Conservation (phyloP, 2,113 vertebrate genomes). For the Pangasianodon hypophthalmus region DNA sequence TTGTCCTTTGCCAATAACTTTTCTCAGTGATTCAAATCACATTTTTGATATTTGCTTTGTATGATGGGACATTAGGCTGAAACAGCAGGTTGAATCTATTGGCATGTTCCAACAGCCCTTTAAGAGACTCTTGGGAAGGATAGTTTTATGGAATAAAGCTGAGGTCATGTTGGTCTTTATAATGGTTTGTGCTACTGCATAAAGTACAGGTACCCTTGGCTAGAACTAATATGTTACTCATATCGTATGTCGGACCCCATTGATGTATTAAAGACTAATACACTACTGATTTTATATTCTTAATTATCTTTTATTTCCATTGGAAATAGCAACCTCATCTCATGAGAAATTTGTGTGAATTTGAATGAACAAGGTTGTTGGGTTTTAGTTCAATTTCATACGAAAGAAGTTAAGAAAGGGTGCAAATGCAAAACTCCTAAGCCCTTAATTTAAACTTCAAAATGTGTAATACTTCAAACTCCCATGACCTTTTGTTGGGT, state of each 20-base stretch:
- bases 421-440: neutral
- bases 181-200: conserved; percentile 78
- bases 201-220: conserved; percentile 52
- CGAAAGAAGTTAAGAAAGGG: neutral
- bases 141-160: conserved; percentile 73
- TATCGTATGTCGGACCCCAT: neutral
- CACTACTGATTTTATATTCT: neutral
- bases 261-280: neutral
- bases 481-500: neutral
- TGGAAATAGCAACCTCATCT: neutral
- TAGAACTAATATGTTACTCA: conserved; percentile 11
- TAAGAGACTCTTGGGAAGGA: conserved; percentile 61
- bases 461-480: neutral
- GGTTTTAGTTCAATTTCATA: neutral
- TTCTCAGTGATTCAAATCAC: conserved; percentile 78
- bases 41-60: conserved; percentile 84
- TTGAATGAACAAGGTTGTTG: neutral
- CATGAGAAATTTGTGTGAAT: neutral
- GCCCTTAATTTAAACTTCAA: neutral
- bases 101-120: conserved; percentile 57
- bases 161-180: conserved; percentile 75
- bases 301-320: neutral
- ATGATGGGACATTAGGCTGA: conserved; percentile 75
- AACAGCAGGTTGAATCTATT: conserved; percentile 69
- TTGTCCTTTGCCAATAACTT: conserved; percentile 73